Evolutionary conservation across 2,888 invertebrate genomes (phyloP), one percentile per base, ranked within the genome.

Genomic region (Eristalis tenax): DNA sequence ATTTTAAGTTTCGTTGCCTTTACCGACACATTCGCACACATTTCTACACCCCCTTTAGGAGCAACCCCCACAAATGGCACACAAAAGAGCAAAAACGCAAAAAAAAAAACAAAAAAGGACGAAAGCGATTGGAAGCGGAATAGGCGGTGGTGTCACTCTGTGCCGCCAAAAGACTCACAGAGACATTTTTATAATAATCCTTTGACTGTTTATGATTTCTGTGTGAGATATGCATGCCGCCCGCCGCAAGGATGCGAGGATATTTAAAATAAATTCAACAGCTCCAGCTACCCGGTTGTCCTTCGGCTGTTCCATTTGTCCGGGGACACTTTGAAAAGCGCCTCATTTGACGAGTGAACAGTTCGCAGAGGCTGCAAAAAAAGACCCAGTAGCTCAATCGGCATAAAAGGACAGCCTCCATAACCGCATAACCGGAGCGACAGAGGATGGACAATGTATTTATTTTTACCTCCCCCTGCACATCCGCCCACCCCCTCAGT

Each of bases 1-100:
- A 89, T 90, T 91, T 92, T 83, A 87, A 83, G 83, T 87, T 87
- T 87, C 79, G 70, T 86, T 82, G 73, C 59, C 71, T 65, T 63
- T 38, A 40, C n/a, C 56, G 26, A 23, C 50, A 50, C 50, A 50
- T n/a, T 4, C 15, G 13, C 38, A 38, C 38, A 13, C 35, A 35
- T 32, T 40, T 40, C 10, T 22, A 2, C 50, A 13, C 38, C 40
- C 59, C 66, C 64, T 73, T 23, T 11, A 65, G 22, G 22, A 5
- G 38, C 23, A 23, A 23, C 61, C 69, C 76, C 64, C 76, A 69
- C 56, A 87, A 87, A 87, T 76, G 83, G 78, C 81, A 77, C 66
- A 86, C 57, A 40, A 86, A 76, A 74, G 71, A 78, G 63, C 40
- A 83, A 64, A 22, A 43, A 61, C 26, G 57, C n/a, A 26, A 26